Base-by-base conservation (phyloP, 2,888 invertebrate genomes). In the Spialia ferax region DNA sequence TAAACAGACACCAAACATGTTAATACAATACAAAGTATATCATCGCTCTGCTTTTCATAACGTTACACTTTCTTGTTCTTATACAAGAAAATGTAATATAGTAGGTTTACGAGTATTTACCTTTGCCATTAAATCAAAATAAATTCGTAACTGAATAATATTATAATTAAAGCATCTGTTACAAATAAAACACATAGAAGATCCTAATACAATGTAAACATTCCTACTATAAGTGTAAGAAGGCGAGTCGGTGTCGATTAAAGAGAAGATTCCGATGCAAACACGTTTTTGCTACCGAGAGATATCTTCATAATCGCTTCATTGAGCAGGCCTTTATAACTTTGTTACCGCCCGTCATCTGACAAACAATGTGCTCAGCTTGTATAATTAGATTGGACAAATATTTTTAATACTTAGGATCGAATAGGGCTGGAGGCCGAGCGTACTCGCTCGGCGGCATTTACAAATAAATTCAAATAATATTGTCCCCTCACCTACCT, bases 241-340 rank as follows among this genome's bases (percentile, higher is more conserved):
- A 67, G 67, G 48, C 55, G 29, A 61, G 22, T 35, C 23, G 55
- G 5, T 15, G 52, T 45, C 56, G 66, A 54, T 55, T 61, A 67
- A 61, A 59, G 65, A 59, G 61, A 61, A 67, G 67, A 67, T 67
- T 67, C 67, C 67, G 23, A 67, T 56, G 67, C 67, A 52, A 73
- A 61, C 69, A 64, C 68, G 50, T 71, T 70, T 71, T 71, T 70
- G 64, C 70, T 54, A 55, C 59, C 61, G 61, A 67, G 62, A 69
- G 68, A 70, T 70, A 69, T 70, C 61, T 70, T 66, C 66, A 64
- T 70, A 48, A 61, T 67, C 71, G 70, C 70, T 66, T 64, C 71
- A 68, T 61, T 68, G 70, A 68, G 50, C 71, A 69, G 55, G 29
- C 32, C 60, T 71, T 70, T 70, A 66, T 68, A 68, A 69, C 62